These are phyloP conservation scores for Spisula subtruncata DNA, from an alignment of 2,888 invertebrate genomes.

Conservation along the genomic window DNA sequence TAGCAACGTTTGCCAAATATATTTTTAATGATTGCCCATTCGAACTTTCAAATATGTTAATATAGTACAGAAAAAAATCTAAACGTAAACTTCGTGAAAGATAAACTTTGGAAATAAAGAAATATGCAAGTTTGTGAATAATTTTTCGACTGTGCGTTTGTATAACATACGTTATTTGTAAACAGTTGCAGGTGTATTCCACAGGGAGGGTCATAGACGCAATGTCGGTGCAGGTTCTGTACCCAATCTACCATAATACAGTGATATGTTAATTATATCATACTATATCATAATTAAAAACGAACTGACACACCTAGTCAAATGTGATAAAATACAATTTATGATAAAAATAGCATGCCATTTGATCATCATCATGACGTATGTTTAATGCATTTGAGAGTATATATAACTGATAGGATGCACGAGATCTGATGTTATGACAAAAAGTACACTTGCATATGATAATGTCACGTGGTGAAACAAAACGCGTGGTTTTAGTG, in stretches of 20 bases:
- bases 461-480: neutral
- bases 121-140: slow-evolving; percentile 7
- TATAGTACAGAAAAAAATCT: neutral
- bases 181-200: slow-evolving; percentile 2
- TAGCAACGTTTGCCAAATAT: neutral
- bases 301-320: neutral
- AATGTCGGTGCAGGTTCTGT: neutral
- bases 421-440: neutral
- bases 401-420: neutral
- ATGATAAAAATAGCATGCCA: neutral
- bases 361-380: neutral
- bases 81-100: neutral
- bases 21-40: neutral
- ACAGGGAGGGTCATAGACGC: neutral
- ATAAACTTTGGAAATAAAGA: neutral
- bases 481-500: too few relatives aligned
- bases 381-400: neutral
- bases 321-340: neutral
- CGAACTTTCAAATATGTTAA: neutral
- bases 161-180: slow-evolving; percentile 12
- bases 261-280: neutral
- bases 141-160: neutral
- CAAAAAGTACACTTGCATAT: neutral
- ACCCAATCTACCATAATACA: neutral
- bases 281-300: neutral